Evolutionary conservation across 1,140 invertebrate species (phyloP), one percentile per base, ranked within the genome.

Genomic region (Helicoverpa zea): DNA sequence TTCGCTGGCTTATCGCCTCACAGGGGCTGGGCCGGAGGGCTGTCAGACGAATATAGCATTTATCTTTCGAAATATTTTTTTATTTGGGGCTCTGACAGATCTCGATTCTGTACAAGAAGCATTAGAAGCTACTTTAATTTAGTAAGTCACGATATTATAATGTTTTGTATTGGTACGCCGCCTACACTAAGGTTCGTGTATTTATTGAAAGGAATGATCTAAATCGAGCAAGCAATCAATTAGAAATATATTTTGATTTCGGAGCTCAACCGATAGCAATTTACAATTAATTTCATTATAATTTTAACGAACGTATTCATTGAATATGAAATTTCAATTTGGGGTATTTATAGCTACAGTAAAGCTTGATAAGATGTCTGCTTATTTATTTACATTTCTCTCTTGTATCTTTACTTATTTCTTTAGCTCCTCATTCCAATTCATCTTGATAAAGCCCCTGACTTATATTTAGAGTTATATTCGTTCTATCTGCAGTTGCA

Each of bases 1-100:
- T 76, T 76, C 58, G 59, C 58, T 63, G 43, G 58, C 75, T 77
- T 51, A 63, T 76, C 74, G 73, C 49, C 56, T 59, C n/a, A n/a
- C 54, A 18, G 43, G 58, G 30, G 43, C 23, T 14, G 64, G 35
- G n/a, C 7, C 16, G 56, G 12, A 61, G 54, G 58, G 58, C 14
- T 61, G 59, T 43, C 58, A 18, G 47, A 13, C 12, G 47, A 47
- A 18, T 13, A 3, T n/a, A 51, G 70, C 29, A 54, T 58, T 58
- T 58, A 58, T 49, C 35, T 49, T 68, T 3, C 18, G 49, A 43
- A 68, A 51, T 49, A 68, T 18, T 49, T 68, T 66, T 49, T 68
- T 49, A 49, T 51, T 43, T 49, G 35, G 35, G 35, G 35, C 3
- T 13, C n/a, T 18, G 12, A n/a, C 56, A 7, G 16, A 58, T n/a